Evolutionary conservation across 1,140 invertebrate genomes (phyloP).

Genomic region (Adelges cooleyi): DNA sequence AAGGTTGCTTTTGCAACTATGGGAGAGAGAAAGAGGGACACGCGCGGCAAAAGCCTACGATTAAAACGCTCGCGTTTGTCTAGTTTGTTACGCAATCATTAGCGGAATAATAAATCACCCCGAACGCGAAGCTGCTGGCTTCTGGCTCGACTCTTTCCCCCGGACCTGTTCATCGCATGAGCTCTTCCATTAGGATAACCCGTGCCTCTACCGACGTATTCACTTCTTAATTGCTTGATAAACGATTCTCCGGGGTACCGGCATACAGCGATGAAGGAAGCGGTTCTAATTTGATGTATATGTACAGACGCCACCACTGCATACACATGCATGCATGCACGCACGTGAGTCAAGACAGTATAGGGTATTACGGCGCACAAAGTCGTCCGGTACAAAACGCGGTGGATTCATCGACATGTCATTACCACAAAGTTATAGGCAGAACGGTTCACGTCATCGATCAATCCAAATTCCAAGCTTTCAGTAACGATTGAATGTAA

Average conservation of each 20-base stretch:
- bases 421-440: neutral
- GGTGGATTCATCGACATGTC: too few species aligned
- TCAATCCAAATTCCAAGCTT: too few species aligned
- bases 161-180: constrained; percentile 10
- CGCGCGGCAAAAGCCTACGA: constrained; percentile 22
- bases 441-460: too few species aligned
- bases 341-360: neutral
- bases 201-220: neutral
- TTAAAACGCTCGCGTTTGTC: neutral
- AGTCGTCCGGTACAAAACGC: too few species aligned
- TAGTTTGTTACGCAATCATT: constrained; percentile 25
- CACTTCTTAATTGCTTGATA: constrained; percentile 23
- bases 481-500: too few species aligned
- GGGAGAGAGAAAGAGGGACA: neutral
- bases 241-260: constrained; percentile 8
- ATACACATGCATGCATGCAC: neutral
- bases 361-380: neutral
- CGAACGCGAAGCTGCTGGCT: neutral
- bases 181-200: constrained; percentile 6
- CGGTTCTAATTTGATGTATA: neutral
- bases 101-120: constrained; percentile 24
- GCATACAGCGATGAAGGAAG: neutral
- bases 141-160: neutral
- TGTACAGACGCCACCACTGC: neutral
- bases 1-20: neutral